phyloP scores from a whole-genome alignment of 1,140 invertebrate genomes.

The Caenorhabditis brenneri region DNA sequence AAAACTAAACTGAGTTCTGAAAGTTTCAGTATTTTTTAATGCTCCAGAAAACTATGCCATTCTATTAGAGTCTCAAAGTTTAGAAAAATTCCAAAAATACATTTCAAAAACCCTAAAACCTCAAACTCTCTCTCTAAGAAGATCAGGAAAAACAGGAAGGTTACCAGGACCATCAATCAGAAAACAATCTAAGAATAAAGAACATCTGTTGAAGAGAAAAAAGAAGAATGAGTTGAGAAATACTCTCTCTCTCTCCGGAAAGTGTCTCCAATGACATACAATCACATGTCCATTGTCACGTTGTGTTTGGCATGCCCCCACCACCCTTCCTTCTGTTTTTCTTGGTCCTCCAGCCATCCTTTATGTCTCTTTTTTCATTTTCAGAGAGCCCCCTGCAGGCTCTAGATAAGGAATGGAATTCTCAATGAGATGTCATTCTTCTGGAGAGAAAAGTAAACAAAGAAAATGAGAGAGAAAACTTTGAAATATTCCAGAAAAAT shows the following conservation, averaged over 20 bases:
- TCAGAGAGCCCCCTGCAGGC: no score
- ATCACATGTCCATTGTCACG: constrained; percentile 37
- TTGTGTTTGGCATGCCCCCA: not conserved
- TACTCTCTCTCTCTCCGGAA: not conserved
- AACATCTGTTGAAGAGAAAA: not conserved
- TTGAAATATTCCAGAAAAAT: not conserved
- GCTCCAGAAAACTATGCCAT: no score
- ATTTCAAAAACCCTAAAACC: no score
- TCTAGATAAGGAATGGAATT: constrained; percentile 24
- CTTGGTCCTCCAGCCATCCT: not conserved
- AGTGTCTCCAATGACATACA: constrained; percentile 1
- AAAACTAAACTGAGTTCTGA: no score
- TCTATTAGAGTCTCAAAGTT: no score
- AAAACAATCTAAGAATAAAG: not conserved
- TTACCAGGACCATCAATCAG: not conserved
- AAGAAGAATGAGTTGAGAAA: no score
- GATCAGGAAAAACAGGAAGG: no score
- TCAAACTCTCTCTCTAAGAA: no score
- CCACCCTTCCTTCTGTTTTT: not conserved
- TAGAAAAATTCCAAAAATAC: no score
- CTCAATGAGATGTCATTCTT: not conserved
- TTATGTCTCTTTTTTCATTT: not conserved
- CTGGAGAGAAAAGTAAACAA: not conserved
- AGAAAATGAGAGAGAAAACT: not conserved
- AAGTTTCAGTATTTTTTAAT: no score